Base-by-base conservation (phyloP, 2,113 vertebrate genomes). In the Cheilinus undulatus region DNA sequence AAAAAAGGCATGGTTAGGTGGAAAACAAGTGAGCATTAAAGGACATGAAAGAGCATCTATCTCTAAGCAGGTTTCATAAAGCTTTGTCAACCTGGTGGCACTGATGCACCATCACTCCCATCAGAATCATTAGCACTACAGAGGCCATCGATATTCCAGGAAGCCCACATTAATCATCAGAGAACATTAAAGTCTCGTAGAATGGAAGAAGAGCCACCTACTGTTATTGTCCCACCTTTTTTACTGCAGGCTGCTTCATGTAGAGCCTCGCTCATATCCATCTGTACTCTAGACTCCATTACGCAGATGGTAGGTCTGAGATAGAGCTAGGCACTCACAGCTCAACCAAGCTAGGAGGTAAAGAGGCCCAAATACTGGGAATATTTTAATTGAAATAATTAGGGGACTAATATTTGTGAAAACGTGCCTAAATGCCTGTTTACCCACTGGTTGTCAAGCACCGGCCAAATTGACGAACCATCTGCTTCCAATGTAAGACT, bases 111-210 rank as follows among this genome's bases (percentile, higher is more conserved):
- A 45, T 52, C 3, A 12, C 48, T 38, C 48, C 72, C 45, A 56
- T 84, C 57, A 70, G 75, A 80, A 75, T 78, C 71, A 86, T 85
- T 86, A 87, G 69, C 19, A 19, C 57, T 22, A 32, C 30, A 14
- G 43, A 64, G 40, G 17, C 51, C 65, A 69, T 88, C 58, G 7
- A 87, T 85, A 85, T 56, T 54, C 53, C 57, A 11, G 17, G 56
- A 36, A 51, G 69, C 20, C 14, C 22, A 26, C 82, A 64, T 86
- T 74, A 80, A 87, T 90, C 82, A 88, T 69, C 50, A 7, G 4
- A 7, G 12, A 74, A 51, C 60, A 81, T 82, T 83, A 73, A 78
- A 68, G 60, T 28, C 28, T 51, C 52, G 69, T 71, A 54, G 69
- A 75, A 68, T 19, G 49, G 75, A 36, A 43, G 58, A 71, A 36